Conservation (phyloP, 2,113 vertebrate species). For the Spheniscus mendiculus region DNA sequence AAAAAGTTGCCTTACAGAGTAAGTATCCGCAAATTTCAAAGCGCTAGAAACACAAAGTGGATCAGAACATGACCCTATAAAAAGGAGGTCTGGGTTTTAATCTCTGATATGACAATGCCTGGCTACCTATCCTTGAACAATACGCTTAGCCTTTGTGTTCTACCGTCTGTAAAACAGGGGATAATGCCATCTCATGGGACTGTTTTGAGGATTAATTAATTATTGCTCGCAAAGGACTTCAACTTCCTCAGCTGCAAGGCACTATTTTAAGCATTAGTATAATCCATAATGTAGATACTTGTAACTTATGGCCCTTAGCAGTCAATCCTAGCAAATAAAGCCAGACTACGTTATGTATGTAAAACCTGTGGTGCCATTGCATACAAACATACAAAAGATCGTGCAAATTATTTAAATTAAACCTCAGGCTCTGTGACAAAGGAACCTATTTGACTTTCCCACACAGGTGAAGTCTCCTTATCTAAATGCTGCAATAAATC, state of each 20-base stretch:
- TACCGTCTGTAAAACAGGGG: neutral
- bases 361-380: neutral
- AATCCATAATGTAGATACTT: neutral
- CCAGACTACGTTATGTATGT: neutral
- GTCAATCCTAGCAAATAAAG: neutral
- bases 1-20: neutral
- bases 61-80: neutral
- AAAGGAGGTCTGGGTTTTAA: neutral
- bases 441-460: neutral
- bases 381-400: neutral
- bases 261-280: neutral
- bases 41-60: neutral
- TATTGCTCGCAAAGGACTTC: neutral
- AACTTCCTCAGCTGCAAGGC: neutral
- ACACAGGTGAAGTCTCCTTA: neutral
- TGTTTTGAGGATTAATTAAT: slow-evolving; percentile 37
- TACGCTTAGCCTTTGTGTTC: neutral
- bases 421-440: neutral
- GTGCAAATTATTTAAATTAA: neutral
- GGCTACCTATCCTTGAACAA: neutral
- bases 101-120: neutral
- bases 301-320: neutral
- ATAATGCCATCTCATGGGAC: neutral
- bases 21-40: slow-evolving; percentile 7
- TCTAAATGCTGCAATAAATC: neutral